phyloP scores from a whole-genome alignment of 2,113 vertebrate species.

The Meriones unguiculatus region DNA sequence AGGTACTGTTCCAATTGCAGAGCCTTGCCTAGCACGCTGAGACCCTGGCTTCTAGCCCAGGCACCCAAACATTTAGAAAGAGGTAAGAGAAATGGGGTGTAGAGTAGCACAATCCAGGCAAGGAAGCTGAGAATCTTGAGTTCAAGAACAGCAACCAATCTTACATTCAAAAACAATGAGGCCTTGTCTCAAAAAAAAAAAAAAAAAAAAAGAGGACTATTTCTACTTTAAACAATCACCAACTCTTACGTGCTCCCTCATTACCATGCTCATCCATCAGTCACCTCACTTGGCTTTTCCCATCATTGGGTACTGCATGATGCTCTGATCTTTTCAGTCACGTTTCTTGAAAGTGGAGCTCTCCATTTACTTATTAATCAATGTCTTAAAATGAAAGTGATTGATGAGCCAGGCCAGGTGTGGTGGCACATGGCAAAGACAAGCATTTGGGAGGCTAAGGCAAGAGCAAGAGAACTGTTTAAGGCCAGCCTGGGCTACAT shows the following conservation, averaged over 20 bases:
- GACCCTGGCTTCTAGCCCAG: background rate
- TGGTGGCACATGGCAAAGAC: background rate
- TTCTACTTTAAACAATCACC: background rate
- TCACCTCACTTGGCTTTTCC: background rate
- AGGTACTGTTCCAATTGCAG: background rate
- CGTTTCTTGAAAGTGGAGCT: background rate
- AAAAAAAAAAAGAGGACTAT: background rate
- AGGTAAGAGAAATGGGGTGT: background rate
- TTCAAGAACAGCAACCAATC: conserved; percentile 4
- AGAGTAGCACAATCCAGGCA: background rate
- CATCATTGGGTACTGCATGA: background rate
- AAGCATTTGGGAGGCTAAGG: background rate
- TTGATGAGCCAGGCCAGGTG: background rate
- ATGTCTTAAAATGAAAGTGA: conserved; percentile 50
- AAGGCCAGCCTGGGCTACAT: background rate
- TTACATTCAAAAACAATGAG: background rate
- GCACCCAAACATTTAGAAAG: background rate
- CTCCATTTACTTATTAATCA: conserved; percentile 38
- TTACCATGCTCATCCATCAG: background rate
- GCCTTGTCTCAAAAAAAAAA: background rate
- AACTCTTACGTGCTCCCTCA: background rate
- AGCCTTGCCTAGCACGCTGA: background rate
- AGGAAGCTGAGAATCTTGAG: background rate
- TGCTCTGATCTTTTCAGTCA: background rate
- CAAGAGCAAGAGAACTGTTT: background rate